phyloP scores from a whole-genome alignment of 1,140 invertebrate genomes.

The Homarus americanus region DNA sequence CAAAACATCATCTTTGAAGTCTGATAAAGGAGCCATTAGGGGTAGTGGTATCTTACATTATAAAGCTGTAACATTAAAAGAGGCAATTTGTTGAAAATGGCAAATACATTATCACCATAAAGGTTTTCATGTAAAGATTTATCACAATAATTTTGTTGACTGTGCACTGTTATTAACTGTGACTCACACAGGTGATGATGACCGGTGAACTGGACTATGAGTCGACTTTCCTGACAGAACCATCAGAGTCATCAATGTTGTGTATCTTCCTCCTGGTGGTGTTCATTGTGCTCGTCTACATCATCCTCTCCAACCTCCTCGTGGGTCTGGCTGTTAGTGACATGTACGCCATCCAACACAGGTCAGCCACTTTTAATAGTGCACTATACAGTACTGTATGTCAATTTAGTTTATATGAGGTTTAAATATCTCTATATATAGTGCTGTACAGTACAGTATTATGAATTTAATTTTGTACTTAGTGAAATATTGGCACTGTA shows the following conservation, averaged over 20 bases:
- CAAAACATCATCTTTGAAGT: no score
- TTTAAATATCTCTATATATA: neutral
- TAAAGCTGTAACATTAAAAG: no score
- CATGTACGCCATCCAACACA: conserved; percentile 88
- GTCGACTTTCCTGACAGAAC: conserved; percentile 86
- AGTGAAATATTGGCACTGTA: no score
- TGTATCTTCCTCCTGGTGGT: conserved; percentile 86
- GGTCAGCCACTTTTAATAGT: conserved; percentile 21
- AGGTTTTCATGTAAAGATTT: no score
- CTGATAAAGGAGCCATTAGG: no score
- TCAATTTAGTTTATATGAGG: neutral
- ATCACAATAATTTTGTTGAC: no score
- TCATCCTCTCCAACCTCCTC: conserved; percentile 90
- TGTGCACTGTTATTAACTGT: no score
- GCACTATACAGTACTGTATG: neutral
- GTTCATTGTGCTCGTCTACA: conserved; percentile 89
- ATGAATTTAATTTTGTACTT: neutral
- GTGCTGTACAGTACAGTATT: no score
- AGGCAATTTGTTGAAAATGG: no score
- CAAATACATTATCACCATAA: no score
- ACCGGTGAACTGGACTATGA: conserved; percentile 91
- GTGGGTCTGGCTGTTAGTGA: conserved; percentile 90
- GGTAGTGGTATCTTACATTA: no score
- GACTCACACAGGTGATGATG: conserved; percentile 89
- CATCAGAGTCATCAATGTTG: conserved; percentile 80